A percentile compares a stretch with the other conserved stretches of the same genome.
These are phyloP conservation scores for Brachionichthys hirsutus DNA, from an alignment of 2,113 vertebrate genomes.

Conservation along the genomic window DNA sequence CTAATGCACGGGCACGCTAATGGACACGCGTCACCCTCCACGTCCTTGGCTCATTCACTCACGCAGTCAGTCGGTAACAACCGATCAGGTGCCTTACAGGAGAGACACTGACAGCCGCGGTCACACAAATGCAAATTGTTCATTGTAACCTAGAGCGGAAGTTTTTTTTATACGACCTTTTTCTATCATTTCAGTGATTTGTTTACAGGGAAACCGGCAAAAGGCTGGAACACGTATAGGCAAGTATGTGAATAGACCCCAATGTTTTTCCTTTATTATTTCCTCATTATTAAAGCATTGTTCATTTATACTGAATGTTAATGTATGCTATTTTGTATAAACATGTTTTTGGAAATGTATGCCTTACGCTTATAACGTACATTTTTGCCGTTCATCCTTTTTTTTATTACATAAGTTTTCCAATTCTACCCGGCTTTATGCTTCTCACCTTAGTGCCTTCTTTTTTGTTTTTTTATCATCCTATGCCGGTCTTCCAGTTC, in stretches of 20 bases:
- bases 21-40: constrained; percentile 24
- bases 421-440: constrained; percentile 42
- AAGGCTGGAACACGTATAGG: constrained; percentile 58
- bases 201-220: constrained; percentile 72
- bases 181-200: constrained; percentile 72
- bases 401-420: constrained; percentile 26
- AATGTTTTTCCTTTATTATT: constrained; percentile 53
- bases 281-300: constrained; percentile 53
- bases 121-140: constrained; percentile 58
- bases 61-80: constrained; percentile 48
- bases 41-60: constrained; percentile 52
- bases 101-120: constrained; percentile 45
- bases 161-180: constrained; percentile 58
- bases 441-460: constrained; percentile 73
- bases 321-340: constrained; percentile 75
- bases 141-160: constrained; percentile 49
- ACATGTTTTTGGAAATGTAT: constrained; percentile 72
- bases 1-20: constrained; percentile 57
- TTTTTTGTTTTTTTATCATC: constrained; percentile 34
- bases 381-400: constrained; percentile 45
- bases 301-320: constrained; percentile 71
- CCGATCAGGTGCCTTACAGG: constrained; percentile 78
- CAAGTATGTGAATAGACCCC: constrained; percentile 69
- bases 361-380: constrained; percentile 70
- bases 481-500: constrained; percentile 49